Conservation (phyloP, 2,113 vertebrate genomes). For the Amphiprion ocellaris region DNA sequence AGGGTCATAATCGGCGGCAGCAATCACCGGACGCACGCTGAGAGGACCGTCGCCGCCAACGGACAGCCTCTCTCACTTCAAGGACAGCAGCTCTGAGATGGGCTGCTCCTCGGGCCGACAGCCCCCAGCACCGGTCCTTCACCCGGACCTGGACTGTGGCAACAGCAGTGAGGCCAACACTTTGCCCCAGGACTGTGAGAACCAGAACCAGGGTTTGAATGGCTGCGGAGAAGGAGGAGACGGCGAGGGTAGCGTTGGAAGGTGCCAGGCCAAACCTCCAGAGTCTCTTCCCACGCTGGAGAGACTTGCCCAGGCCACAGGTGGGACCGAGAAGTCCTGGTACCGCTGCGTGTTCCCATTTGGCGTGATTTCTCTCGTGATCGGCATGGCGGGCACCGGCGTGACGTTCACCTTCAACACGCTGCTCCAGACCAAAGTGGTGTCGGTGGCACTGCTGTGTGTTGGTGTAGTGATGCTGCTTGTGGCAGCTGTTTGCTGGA, state of each 20-base stretch:
- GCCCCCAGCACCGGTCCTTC: constrained; percentile 69
- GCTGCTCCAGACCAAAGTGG: constrained; percentile 89
- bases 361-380: constrained; percentile 88
- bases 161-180: constrained; percentile 72
- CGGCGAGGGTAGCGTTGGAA: constrained; percentile 53
- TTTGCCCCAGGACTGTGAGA: constrained; percentile 82
- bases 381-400: constrained; percentile 87
- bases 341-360: constrained; percentile 88
- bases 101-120: constrained; percentile 85
- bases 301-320: constrained; percentile 89
- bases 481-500: constrained; percentile 90
- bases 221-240: constrained; percentile 68
- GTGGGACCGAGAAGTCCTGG: constrained; percentile 90
- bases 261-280: constrained; percentile 71
- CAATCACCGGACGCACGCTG: constrained; percentile 15
- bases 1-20: constrained; percentile 23
- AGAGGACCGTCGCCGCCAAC: constrained; percentile 15
- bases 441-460: constrained; percentile 87
- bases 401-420: constrained; percentile 92
- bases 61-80: constrained; percentile 9
- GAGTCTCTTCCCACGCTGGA: constrained; percentile 84
- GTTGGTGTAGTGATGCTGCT: constrained; percentile 86
- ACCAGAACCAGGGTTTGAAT: constrained; percentile 70
- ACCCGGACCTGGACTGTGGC: constrained; percentile 76
- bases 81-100: constrained; percentile 71